phyloP scores from a whole-genome alignment of 2,797 vertebrate species.

The Gallirallus australis region DNA sequence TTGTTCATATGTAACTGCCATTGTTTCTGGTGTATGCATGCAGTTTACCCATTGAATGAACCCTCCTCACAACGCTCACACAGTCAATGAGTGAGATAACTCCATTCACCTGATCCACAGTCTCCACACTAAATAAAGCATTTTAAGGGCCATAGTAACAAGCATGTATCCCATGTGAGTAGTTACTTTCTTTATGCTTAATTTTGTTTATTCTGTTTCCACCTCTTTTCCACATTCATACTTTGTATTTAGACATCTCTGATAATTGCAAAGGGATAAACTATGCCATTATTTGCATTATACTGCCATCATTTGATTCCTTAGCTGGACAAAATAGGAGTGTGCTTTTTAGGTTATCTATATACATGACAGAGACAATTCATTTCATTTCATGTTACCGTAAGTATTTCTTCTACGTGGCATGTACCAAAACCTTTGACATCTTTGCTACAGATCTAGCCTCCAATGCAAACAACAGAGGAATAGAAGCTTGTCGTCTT shows the following conservation, averaged over 20 bases:
- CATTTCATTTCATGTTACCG: background rate
- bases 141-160: background rate
- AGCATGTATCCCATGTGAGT: background rate
- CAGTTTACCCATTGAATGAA: background rate
- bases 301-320: background rate
- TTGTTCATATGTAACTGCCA: background rate
- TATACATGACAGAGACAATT: background rate
- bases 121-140: background rate
- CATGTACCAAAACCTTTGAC: background rate
- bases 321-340: background rate
- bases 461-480: slow-evolving; percentile 33
- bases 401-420: background rate
- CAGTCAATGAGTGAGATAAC: background rate
- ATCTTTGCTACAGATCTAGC: background rate
- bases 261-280: background rate
- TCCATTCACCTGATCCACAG: background rate
- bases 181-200: background rate
- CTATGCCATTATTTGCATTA: background rate
- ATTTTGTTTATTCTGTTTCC: background rate
- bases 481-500: background rate
- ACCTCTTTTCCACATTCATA: background rate
- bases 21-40: background rate
- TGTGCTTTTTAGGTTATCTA: background rate
- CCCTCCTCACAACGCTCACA: background rate
- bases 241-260: background rate